Evolutionary conservation across 2,113 vertebrate genomes (phyloP), one percentile per base, ranked within the genome.

Genomic region (Ranitomeya imitator): DNA sequence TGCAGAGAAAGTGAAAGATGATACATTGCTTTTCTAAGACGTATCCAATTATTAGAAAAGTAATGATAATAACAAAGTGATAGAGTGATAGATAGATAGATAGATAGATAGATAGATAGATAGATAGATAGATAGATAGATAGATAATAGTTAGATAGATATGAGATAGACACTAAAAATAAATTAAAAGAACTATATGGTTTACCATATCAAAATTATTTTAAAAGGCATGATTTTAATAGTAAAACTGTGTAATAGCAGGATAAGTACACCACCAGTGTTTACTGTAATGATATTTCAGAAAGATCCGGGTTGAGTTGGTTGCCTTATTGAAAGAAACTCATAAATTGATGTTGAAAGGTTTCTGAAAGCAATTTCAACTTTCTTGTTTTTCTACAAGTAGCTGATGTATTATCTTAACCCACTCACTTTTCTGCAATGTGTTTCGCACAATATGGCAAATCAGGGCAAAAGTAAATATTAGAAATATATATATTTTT

Each of bases 311-410:
- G 23, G 57, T 60, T 81, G 23, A 81, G 61, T 11, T 81, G 23
- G 79, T 61, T 59, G 55, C 6, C 79, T 81, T 81, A 81, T 37
- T 37, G 79, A 81, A 61, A 61, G 23, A 61, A 61, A 81, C 23
- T 23, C 13, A 61, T 81, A 81, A 81, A 81, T 81, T 59, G 23
- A 81, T 60, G 79, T 37, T 81, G 79, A 81, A 81, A 81, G 79
- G 55, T 81, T 81, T 61, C 54, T 60, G 55, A 81, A 81, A 81
- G 57, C 79, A 81, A 59, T 81, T 60, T 61, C 55, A 81, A 55
- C 15, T 81, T 79, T 81, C 79, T 61, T 81, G 79, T 61, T 81
- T 31, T 80, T 80, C 14, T 37, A 19, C 57, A 61, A 37, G 15
- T 23, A 81, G 61, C 23, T 81, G 55, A 60, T 81, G 57, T 60